Base-by-base conservation (phyloP, 1,140 invertebrate species). In the Caligus rogercresseyi region DNA sequence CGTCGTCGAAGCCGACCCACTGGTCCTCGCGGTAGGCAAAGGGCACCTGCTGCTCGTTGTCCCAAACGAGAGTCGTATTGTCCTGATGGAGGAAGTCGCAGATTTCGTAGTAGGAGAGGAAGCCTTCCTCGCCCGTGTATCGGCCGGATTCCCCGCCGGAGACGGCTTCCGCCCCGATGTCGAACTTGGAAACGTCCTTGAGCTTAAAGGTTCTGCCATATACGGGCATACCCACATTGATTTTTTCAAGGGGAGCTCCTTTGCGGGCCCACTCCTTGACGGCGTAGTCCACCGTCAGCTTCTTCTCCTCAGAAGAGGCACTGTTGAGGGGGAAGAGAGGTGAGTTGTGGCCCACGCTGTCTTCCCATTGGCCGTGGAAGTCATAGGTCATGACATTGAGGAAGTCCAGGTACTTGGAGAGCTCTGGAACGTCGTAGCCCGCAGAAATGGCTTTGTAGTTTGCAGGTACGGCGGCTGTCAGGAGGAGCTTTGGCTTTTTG, bases 1-100 rank as follows among this genome's bases (percentile, higher is more conserved):
- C 88, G 69, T 95, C 91, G 70, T 96, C 91, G 70, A 95, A 96
- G 61, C 90, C 90, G 61, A 94, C 86, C 91, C 91, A 95, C 68
- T 95, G 89, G 72, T 93, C 83, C 2, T 81, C 83, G 65, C 81
- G 81, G 73, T 93, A 92, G 1, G 89, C 88, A 71, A 93, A 94
- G 31, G 89, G 92, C 61, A 91, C 89, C 76, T 90, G 89, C 71
- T 92, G 90, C 72, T 94, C 89, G 67, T 89, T 92, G 69, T 95
- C 90, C 89, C 91, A 95, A 0, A 95, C 89, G 0, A 94, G 76
- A 0, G 89, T 93, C 0, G 90, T 91, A 70, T 94, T 93, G 64
- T 88, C 85, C 68, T 83, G 84, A 54, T 85, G 82, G 7, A 96
- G 73, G 78, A 95, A 92, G 67, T 89, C 85, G 71, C 92, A 97